A percentile compares a stretch with the other conserved stretches of the same genome.
Conservation (phyloP, 2,113 vertebrate genomes). For the Sporophila hypoxantha region DNA sequence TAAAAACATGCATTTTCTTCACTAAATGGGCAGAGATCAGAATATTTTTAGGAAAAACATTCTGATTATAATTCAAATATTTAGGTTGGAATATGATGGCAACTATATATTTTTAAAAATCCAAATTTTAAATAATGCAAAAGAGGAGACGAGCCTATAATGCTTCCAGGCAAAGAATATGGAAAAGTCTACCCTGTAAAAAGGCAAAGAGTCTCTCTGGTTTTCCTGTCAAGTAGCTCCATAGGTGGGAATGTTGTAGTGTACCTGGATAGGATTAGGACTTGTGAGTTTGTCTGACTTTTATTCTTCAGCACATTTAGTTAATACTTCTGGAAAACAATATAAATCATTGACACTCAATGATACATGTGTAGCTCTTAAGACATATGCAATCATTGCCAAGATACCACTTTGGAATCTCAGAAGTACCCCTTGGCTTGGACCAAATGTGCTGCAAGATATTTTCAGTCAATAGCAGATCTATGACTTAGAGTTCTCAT, state of each 20-base stretch:
- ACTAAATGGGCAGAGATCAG: not conserved
- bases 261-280: not conserved
- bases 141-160: not conserved
- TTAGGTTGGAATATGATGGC: not conserved
- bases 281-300: not conserved
- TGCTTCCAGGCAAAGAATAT: not conserved
- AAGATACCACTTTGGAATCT: not conserved
- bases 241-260: not conserved
- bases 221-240: not conserved
- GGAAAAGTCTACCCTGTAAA: not conserved
- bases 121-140: not conserved
- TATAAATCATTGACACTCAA: not conserved
- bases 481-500: not conserved
- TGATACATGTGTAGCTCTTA: not conserved
- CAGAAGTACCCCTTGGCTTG: not conserved
- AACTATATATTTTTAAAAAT: not conserved
- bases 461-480: not conserved
- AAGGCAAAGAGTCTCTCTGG: not conserved
- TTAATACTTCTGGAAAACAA: not conserved
- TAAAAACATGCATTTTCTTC: not conserved
- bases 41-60: not conserved
- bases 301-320: not conserved
- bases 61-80: not conserved
- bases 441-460: not conserved
- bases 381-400: not conserved